Evolutionary conservation across 2,113 vertebrate species (phyloP).

Genomic region (Sarotherodon lohbergeri): DNA sequence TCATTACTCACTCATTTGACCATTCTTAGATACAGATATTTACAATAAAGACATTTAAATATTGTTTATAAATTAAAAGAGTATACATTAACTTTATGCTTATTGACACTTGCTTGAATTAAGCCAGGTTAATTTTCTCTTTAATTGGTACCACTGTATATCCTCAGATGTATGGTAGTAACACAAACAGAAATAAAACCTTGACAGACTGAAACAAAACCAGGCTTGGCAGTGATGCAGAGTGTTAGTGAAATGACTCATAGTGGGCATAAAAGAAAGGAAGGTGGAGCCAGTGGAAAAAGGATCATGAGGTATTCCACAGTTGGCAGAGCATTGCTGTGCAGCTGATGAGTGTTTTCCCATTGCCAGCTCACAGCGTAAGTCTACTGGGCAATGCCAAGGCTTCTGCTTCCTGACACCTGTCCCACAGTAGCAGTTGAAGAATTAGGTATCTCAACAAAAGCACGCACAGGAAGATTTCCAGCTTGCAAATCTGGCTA

Average conservation of each 20-base stretch:
- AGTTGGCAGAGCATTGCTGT: background rate
- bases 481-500: slow-evolving; percentile 22
- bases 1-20: background rate
- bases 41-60: background rate
- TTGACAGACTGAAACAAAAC: background rate
- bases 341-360: slow-evolving; percentile 3
- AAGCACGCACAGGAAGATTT: background rate
- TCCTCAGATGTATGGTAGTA: background rate
- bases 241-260: background rate
- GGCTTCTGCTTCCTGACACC: slow-evolving; percentile 14
- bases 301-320: background rate
- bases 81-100: background rate
- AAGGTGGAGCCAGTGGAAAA: background rate
- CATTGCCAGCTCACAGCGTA: slow-evolving; percentile 8
- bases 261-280: background rate
- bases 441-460: background rate
- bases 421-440: slow-evolving; percentile 30
- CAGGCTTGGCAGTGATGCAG: background rate
- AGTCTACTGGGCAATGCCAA: background rate
- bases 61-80: background rate
- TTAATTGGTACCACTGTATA: background rate
- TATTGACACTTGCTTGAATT: background rate
- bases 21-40: background rate
- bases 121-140: background rate
- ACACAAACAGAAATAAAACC: background rate